A percentile compares a stretch with the other conserved stretches of the same genome.
Evolutionary conservation across 2,797 vertebrate species (phyloP).

Genomic region (Gallinago solitaria): DNA sequence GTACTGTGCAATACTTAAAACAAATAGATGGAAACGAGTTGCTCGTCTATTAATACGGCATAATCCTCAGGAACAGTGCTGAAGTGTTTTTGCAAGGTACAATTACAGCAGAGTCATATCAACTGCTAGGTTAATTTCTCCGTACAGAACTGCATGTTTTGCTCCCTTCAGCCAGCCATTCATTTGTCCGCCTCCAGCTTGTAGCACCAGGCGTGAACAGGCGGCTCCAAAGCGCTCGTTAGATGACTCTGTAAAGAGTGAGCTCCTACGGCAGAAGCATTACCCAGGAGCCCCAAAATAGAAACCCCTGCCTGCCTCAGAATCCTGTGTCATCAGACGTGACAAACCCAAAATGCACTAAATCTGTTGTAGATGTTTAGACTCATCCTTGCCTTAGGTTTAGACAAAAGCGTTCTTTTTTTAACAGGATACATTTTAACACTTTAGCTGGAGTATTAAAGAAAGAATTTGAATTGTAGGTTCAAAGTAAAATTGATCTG

Average conservation of each 20-base stretch:
- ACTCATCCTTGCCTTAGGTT: background rate
- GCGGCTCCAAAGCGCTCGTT: background rate
- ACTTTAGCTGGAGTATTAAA: background rate
- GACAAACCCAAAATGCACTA: background rate
- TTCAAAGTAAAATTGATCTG: background rate
- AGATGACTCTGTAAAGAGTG: background rate
- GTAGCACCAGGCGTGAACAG: slow-evolving; percentile 9
- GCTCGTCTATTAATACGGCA: slow-evolving; percentile 41
- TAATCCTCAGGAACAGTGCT: slow-evolving; percentile 26
- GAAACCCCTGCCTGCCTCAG: background rate
- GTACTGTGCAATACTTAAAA: slow-evolving; percentile 25
- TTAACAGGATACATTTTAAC: background rate
- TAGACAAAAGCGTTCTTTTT: background rate
- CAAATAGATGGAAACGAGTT: slow-evolving; percentile 50
- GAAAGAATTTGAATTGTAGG: background rate
- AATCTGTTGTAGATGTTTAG: background rate
- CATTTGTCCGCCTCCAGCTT: slow-evolving; percentile 59
- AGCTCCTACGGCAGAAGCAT: background rate
- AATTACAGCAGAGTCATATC: slow-evolving; percentile 46
- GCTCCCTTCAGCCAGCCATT: slow-evolving; percentile 57
- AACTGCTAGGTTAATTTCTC: slow-evolving; percentile 41
- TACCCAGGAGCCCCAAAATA: background rate
- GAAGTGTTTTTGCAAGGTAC: slow-evolving; percentile 33
- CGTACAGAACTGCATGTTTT: slow-evolving; percentile 4
- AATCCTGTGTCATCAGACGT: background rate